Percentiles rank a stretch among this genome's conserved stretches.
Conservation (phyloP, 2,888 invertebrate genomes). For the Seira ritae region DNA sequence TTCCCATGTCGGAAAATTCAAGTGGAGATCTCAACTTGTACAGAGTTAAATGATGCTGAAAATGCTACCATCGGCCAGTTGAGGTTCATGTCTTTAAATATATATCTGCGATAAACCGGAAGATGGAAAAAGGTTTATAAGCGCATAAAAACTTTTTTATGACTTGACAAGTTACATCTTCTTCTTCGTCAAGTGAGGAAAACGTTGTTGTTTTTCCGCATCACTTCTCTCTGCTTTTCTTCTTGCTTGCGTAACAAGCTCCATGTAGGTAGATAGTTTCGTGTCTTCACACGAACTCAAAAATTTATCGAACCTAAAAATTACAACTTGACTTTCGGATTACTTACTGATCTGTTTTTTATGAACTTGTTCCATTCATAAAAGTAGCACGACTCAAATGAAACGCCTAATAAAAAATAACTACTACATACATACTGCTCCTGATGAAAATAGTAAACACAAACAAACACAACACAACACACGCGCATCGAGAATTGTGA, state of each 20-base stretch:
- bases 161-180: conserved; percentile 17
- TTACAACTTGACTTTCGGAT: neutral
- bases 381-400: neutral
- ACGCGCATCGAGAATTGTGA: neutral
- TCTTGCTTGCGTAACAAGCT: neutral
- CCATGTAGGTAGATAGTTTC: neutral
- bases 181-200: neutral
- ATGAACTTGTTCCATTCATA: neutral
- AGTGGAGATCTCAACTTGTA: too few species aligned
- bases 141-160: conserved; percentile 14
- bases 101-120: neutral
- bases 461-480: neutral
- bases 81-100: too few species aligned
- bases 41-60: too few species aligned
- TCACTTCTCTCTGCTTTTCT: neutral
- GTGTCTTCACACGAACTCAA: neutral
- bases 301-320: too few species aligned
- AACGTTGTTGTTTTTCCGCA: neutral
- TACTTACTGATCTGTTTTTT: neutral
- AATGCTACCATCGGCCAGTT: too few species aligned
- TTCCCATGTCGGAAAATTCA: too few species aligned
- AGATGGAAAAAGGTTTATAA: conserved; percentile 13
- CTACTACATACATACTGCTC: too few species aligned
- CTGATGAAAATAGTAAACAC: neutral
- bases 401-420: too few species aligned